Evolutionary conservation across 1,140 invertebrate genomes (phyloP).

Genomic region (Heliconius hewitsoni): DNA sequence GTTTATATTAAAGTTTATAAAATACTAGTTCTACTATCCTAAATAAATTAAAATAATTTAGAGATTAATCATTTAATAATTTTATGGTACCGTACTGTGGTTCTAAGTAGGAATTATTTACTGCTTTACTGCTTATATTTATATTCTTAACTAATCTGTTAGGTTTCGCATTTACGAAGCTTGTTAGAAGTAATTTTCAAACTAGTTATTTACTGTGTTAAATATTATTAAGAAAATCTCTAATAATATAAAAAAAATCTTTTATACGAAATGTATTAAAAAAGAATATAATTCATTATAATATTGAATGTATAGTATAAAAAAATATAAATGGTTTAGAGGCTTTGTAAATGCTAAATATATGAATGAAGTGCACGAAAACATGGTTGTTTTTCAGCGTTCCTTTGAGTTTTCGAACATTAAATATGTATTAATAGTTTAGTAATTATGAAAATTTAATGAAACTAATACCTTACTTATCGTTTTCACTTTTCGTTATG

Average conservation of each 20-base stretch:
- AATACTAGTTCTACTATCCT: too few species aligned
- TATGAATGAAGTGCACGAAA: constrained; percentile 72
- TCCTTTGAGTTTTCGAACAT: constrained; percentile 62
- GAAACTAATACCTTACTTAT: constrained; percentile 43
- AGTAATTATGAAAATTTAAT: constrained; percentile 50
- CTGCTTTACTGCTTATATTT: background rate
- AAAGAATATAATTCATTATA: background rate
- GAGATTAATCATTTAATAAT: too few species aligned
- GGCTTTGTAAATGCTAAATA: constrained; percentile 48
- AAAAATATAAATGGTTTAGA: background rate
- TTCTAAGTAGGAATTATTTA: too few species aligned
- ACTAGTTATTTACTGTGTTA: background rate
- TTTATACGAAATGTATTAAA: background rate
- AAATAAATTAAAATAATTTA: too few species aligned
- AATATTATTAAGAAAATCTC: background rate
- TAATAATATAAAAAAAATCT: background rate
- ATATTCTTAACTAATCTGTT: background rate
- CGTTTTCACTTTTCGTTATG: constrained; percentile 54
- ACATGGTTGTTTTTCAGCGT: constrained; percentile 81
- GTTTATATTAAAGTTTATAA: too few species aligned
- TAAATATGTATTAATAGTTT: constrained; percentile 52
- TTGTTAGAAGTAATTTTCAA: background rate
- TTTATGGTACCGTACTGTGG: too few species aligned
- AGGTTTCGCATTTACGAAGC: constrained; percentile 5
- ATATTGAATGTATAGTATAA: background rate